A percentile compares a stretch with the other conserved stretches of the same genome.
These are phyloP conservation scores for Sympetrum striolatum DNA, from an alignment of 2,888 invertebrate species.

Conservation along the genomic window DNA sequence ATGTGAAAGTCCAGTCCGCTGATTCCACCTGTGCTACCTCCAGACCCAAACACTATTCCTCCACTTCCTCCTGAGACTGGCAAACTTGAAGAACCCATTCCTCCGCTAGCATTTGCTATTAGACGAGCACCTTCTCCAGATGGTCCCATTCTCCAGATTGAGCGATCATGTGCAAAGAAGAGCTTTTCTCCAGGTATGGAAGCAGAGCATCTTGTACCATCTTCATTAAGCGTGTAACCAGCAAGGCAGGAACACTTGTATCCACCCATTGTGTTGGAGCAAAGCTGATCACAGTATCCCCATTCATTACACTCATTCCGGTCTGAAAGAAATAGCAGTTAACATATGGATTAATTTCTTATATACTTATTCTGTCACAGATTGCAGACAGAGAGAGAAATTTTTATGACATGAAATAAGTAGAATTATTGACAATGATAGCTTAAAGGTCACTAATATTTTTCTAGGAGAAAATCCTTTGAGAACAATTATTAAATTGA, in stretches of 20 bases:
- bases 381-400: no score
- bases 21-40: slow-evolving; percentile 62
- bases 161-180: slow-evolving; percentile 58
- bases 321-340: slow-evolving; percentile 64
- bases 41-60: slow-evolving; percentile 18
- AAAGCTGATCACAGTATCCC: slow-evolving; percentile 95
- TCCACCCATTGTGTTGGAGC: slow-evolving; percentile 83
- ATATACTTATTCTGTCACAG: no score
- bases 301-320: slow-evolving; percentile 90
- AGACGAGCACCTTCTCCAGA: slow-evolving; percentile 66
- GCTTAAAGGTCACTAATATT: no score
- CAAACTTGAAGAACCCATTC: background rate
- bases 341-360: no score
- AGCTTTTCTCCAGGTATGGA: slow-evolving; percentile 59
- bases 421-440: no score
- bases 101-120: slow-evolving; percentile 76
- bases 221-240: slow-evolving; percentile 72
- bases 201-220: slow-evolving; percentile 70
- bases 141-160: slow-evolving; percentile 71
- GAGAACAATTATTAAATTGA: no score
- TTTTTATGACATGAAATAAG: no score
- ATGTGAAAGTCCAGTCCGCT: slow-evolving; percentile 88
- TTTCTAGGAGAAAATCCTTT: no score
- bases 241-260: slow-evolving; percentile 84
- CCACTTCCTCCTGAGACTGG: background rate